These are phyloP conservation scores for Chloroceryle aenea DNA, from an alignment of 2,113 vertebrate genomes.

Conservation along the genomic window DNA sequence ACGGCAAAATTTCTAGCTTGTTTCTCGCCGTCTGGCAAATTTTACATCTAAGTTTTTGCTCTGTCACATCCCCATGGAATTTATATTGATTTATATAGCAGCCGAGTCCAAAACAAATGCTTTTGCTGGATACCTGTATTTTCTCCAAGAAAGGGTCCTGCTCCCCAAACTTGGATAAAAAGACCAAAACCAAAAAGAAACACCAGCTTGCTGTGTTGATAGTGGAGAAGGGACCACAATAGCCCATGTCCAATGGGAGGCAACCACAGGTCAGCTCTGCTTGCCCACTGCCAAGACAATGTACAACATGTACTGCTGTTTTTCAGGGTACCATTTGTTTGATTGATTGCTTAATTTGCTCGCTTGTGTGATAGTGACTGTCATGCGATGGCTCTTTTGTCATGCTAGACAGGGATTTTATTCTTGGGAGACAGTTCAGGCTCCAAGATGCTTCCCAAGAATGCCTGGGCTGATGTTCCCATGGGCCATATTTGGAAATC, in stretches of 20 bases:
- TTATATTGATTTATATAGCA: background rate
- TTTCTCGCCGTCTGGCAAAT: slow-evolving; percentile 50
- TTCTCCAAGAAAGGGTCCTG: slow-evolving; percentile 29
- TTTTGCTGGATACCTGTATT: slow-evolving; percentile 20
- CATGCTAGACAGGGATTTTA: slow-evolving; percentile 19
- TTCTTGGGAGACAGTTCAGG: slow-evolving; percentile 40
- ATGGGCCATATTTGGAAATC: slow-evolving; percentile 68
- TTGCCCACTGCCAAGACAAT: background rate
- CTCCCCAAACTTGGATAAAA: background rate
- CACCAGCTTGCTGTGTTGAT: background rate
- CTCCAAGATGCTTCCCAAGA: slow-evolving; percentile 3
- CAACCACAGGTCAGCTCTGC: background rate
- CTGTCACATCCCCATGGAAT: background rate
- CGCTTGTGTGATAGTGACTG: background rate
- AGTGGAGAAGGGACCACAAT: background rate
- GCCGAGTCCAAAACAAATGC: slow-evolving; percentile 8
- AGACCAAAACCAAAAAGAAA: background rate
- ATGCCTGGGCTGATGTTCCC: slow-evolving; percentile 38
- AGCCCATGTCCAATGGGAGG: background rate
- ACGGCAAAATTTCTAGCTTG: background rate
- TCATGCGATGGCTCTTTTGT: slow-evolving; percentile 18
- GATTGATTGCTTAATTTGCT: slow-evolving; percentile 18
- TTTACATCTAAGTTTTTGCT: slow-evolving; percentile 36
- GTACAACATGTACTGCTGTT: fast-evolving
- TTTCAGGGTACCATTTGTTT: background rate